Base-by-base conservation (phyloP, 2,113 vertebrate species). In the Phainopepla nitens region DNA sequence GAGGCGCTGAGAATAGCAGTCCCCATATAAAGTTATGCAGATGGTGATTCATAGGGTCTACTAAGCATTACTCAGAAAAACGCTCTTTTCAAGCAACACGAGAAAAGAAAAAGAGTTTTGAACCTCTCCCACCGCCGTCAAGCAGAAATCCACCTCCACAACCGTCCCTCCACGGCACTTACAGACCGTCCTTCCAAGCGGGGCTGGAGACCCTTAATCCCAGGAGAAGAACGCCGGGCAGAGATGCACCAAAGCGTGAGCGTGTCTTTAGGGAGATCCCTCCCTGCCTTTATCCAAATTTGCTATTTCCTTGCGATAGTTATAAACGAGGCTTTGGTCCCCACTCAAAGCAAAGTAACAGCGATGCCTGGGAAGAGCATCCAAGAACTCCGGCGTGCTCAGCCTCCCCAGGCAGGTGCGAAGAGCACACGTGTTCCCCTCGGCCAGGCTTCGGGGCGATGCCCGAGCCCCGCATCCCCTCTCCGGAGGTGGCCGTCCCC, bases 1-100 rank as follows among this genome's bases (percentile, higher is more conserved):
- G 44, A 89, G 45, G 83, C 23, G 85, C 92, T 95, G 93, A 95
- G 93, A 97, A 97, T 81, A 96, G 92, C 93, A 94, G 83, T 82
- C 96, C 94, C 94, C 96, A 84, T 93, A 93, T 70, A 95, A 97
- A 94, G 96, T 94, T 94, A 92, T 89, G 96, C 92, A 79, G 92
- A 89, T 93, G 96, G 90, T 97, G 96, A 95, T 95, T 96, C 97
- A 95, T 24, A 88, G 66, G 78, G 56, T 78, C 91, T 88, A 87
- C 72, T 9, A 87, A 86, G 68, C 72, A 93, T 93, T 93, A 90
- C 87, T 94, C 90, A 92, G 94, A 92, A 87, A 91, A 96, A 90
- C 57, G 39, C 78, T 90, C 85, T 96, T 90, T 66, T 86, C 76
- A 45, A 89, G 86, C 62, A 15, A 50, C 47, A 80, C 35, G 66